Percentiles rank a stretch among this genome's conserved stretches.
Evolutionary conservation across 1,140 invertebrate species (phyloP).

Genomic region (Wiebesia pumilae): DNA sequence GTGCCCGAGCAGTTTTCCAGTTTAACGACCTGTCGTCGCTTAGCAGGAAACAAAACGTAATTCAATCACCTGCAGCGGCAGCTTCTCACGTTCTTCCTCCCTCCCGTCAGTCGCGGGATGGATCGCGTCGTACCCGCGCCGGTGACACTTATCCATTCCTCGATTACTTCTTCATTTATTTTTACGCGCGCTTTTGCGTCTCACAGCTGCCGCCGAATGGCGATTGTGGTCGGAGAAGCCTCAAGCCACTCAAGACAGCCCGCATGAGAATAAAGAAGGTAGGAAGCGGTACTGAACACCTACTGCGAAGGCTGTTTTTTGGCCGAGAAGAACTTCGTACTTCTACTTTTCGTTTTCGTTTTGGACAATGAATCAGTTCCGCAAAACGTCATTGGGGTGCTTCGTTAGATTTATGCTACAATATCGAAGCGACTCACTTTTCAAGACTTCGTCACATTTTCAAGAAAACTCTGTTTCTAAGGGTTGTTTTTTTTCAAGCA

Average conservation of each 20-base stretch:
- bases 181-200: not conserved
- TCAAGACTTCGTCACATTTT: too few relatives aligned
- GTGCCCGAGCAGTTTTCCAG: not conserved
- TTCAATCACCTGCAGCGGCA: constrained; percentile 30
- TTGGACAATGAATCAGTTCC: too few relatives aligned
- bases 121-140: too few relatives aligned
- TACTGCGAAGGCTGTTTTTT: not conserved
- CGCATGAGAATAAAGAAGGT: not conserved
- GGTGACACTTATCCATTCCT: constrained; percentile 42
- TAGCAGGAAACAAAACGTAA: constrained; percentile 9
- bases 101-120: too few relatives aligned
- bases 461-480: too few relatives aligned
- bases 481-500: too few relatives aligned
- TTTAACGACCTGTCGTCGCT: constrained; percentile 21
- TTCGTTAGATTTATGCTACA: too few relatives aligned
- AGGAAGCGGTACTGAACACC: not conserved
- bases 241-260: too few relatives aligned
- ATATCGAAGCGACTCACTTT: too few relatives aligned
- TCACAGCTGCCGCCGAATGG: not conserved
- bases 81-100: not conserved
- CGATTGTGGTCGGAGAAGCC: not conserved
- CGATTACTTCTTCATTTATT: constrained; percentile 48
- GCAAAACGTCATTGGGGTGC: too few relatives aligned
- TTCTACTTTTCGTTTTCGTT: too few relatives aligned
- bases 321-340: too few relatives aligned